Evolutionary conservation across 2,113 vertebrate genomes (phyloP), one percentile per base, ranked within the genome.

Genomic region (Nerophis lumbriciformis): DNA sequence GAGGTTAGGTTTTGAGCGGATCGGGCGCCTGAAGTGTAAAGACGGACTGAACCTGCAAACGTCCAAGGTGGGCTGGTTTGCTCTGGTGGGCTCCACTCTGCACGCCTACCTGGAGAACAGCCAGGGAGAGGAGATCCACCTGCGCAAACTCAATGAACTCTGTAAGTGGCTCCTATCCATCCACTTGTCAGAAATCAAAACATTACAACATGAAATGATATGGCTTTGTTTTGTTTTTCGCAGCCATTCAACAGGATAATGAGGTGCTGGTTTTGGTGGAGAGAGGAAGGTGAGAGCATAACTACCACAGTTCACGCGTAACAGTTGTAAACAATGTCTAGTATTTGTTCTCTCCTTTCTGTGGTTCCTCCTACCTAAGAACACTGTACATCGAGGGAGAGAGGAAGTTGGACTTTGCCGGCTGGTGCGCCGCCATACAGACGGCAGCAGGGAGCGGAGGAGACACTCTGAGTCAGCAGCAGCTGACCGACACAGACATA

Each of bases 251-350:
- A 48, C 92, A 93, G 38, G 95, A 97, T 59, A 92, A 85, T 0
- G 94, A 94, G 21, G 94, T 93, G 55, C 90, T 97, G 59, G 95
- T 98, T 64, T 87, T 98, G 80, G 96, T 97, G 80, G 95, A 96
- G 81, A 92, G 87, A 50, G 90, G 95, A 49, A 94, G 96, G 96
- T 79, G 53, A 80, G 83, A 42, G 3, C 9, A 14, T n/a, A n/a
- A 61, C 13, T 14, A 21, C n/a, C 44, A 3, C n/a, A 19, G 16
- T 35, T 44, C 38, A 37, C 4, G 16, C 5, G 15, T 21, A 15
- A 36, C 13, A 21, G 35, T 10, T 11, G 2, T 4, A 56, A 60
- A 28, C 28, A 5, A 4, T 35, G 37, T 56, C n/a, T 50, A 50
- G 1, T 28, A 3, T 28, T 28, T 28, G 28, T 36, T 49, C 28